A percentile compares a stretch with the other conserved stretches of the same genome.
phyloP scores from a whole-genome alignment of 2,888 invertebrate species.

The Xestia rhomboidea region DNA sequence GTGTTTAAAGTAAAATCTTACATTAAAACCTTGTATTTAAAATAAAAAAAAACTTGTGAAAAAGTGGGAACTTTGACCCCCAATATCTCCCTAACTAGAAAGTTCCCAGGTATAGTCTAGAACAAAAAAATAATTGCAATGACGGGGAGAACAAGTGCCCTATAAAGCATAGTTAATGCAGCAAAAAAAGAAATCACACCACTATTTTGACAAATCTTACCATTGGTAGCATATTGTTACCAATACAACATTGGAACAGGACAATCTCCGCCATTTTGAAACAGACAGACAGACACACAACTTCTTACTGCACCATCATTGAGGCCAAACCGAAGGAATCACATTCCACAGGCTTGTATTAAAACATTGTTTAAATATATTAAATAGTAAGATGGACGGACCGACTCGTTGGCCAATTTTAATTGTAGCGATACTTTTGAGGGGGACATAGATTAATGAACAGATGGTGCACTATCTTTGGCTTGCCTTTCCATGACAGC shows the following conservation, averaged over 20 bases:
- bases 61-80: too few species aligned
- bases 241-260: not conserved
- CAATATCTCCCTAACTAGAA: too few species aligned
- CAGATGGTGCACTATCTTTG: conserved; percentile 8
- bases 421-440: conserved; percentile 65
- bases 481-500: too few species aligned
- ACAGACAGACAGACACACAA: conserved; percentile 37
- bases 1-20: too few species aligned
- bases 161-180: too few species aligned
- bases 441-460: conserved; percentile 32
- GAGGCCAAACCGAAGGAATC: not conserved
- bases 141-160: too few species aligned
- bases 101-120: too few species aligned
- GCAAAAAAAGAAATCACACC: not conserved
- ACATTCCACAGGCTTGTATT: conserved; percentile 70
- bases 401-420: conserved; percentile 65
- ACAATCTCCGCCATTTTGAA: not conserved
- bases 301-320: conserved; percentile 24
- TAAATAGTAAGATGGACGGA: conserved; percentile 74
- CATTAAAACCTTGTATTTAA: too few species aligned
- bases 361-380: conserved; percentile 77
- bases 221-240: too few species aligned
- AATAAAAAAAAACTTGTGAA: too few species aligned
- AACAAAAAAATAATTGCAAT: too few species aligned
- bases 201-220: not conserved